Conservation (phyloP, 2,113 vertebrate genomes). For the Sylvietta virens region DNA sequence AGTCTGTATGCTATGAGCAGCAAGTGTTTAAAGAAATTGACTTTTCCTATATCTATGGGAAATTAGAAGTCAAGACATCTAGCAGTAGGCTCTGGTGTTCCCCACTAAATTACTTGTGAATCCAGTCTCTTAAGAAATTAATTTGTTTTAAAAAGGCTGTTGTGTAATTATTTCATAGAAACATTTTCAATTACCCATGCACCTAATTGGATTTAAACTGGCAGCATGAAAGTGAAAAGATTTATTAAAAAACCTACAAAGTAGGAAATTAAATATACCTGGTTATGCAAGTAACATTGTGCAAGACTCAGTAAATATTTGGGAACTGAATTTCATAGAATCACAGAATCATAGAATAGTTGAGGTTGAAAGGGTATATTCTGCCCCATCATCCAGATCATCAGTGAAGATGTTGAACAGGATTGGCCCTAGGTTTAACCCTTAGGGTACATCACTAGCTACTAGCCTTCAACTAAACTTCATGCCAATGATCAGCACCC, state of each 20-base stretch:
- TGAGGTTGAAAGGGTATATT: not conserved
- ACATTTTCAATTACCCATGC: not conserved
- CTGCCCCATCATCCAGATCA: not conserved
- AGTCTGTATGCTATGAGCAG: not conserved
- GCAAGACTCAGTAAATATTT: not conserved
- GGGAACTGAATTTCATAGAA: not conserved
- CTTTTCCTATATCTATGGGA: not conserved
- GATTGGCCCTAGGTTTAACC: not conserved
- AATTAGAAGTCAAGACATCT: not conserved
- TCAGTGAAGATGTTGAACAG: not conserved
- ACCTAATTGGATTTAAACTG: not conserved
- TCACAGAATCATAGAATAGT: not conserved
- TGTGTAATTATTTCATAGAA: not conserved
- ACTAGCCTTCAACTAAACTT: not conserved
- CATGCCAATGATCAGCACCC: not conserved
- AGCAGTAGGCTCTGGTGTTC: not conserved
- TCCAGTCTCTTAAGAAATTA: not conserved
- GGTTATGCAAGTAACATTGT: not conserved
- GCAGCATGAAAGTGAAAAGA: not conserved
- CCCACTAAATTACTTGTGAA: not conserved
- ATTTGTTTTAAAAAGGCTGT: not conserved
- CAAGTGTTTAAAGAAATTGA: not conserved
- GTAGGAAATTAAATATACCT: not conserved
- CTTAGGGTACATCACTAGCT: not conserved
- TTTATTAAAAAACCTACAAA: not conserved